Evolutionary conservation across 2,797 vertebrate genomes (phyloP).

Genomic region (Sebastes goodei): DNA sequence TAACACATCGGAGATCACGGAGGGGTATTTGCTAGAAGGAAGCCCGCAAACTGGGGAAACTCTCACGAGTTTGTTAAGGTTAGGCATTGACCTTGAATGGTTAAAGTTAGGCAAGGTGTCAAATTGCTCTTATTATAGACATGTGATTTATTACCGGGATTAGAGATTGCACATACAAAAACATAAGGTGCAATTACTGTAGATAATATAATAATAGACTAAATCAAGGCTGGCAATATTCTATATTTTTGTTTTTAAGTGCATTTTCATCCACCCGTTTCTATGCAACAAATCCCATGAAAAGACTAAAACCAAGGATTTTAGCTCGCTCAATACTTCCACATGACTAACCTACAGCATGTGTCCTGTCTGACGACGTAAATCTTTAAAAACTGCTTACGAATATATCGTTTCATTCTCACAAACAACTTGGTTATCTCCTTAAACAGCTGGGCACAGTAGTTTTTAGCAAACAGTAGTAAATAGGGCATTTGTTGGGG

Average conservation of each 20-base stretch:
- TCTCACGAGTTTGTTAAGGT: too few species aligned
- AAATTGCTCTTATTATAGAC: too few species aligned
- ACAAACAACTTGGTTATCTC: background rate
- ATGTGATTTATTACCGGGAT: too few species aligned
- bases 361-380: background rate
- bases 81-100: too few species aligned
- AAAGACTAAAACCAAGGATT: background rate
- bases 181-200: too few species aligned
- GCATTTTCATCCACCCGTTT: background rate
- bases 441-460: background rate
- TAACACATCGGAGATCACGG: too few species aligned
- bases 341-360: background rate
- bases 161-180: too few species aligned
- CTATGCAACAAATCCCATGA: background rate
- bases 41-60: too few species aligned
- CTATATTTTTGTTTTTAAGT: background rate
- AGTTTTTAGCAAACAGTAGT: background rate
- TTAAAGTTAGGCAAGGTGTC: too few species aligned
- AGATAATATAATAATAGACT: background rate
- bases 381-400: background rate
- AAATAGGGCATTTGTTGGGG: too few species aligned
- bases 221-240: background rate
- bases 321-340: background rate
- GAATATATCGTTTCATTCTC: background rate
- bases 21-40: accelerated